Evolutionary conservation across 2,888 invertebrate species (phyloP), one percentile per base, ranked within the genome.

Genomic region (Strigamia transsilvanica): DNA sequence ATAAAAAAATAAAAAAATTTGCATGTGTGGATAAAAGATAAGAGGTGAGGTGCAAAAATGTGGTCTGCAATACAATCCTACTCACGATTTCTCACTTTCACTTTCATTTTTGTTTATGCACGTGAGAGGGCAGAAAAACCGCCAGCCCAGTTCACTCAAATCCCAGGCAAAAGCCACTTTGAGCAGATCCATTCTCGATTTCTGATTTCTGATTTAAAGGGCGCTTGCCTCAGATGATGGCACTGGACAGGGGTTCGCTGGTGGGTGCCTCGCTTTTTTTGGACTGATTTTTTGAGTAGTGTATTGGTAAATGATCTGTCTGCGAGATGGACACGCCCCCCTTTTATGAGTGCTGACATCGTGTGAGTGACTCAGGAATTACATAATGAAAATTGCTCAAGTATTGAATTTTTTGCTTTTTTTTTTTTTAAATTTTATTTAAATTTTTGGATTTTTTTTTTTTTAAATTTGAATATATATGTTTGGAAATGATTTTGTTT

Each of bases 91-190:
- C 78, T 32, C 32, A 38, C 38, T 78, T 38, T 38, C 78, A 78
- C 32, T 78, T 78, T 78, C 38, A 61, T 21, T 61, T 61, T 21
- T 61, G 61, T 61, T 61, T n/a, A 61, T 61, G 38, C 78, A 78
- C 78, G 38, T 38, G 18, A 78, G 78, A 78, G 78, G 78, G 38
- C 78, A 78, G 34, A 78, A 38, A 61, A 61, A 61, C n/a, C 61
- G 61, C 78, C 78, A 78, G 38, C 78, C 78, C 34, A 78, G n/a
- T 32, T 78, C 78, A 32, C 34, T 78, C 78, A 78, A 18, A 38
- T 78, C 78, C 78, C 78, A 78, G n/a, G 78, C 78, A 78, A 78
- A 78, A 9, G 78, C 78, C 32, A 78, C 78, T 38, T 78, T 78
- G n/a, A 78, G 78, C n/a, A 78, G 38, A 78, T 78, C 78, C 78